These are phyloP conservation scores for Drosophila tripunctata DNA, from an alignment of 2,888 invertebrate species.

Conservation along the genomic window DNA sequence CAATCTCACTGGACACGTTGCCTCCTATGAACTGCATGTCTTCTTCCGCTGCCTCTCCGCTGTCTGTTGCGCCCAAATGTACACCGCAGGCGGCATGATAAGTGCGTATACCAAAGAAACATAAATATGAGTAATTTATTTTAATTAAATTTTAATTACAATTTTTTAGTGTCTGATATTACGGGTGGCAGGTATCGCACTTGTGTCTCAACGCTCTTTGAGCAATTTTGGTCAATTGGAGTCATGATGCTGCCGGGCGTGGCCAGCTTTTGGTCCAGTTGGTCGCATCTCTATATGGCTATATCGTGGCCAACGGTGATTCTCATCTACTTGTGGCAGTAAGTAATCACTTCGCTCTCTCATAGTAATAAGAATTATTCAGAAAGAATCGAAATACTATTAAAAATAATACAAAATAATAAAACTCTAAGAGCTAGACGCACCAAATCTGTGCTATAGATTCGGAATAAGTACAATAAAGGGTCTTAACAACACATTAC, in stretches of 20 bases:
- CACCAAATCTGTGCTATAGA: too few relatives aligned
- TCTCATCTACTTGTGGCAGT: slow-evolving; percentile 84
- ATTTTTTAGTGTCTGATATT: slow-evolving; percentile 83
- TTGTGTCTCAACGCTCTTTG: slow-evolving; percentile 83
- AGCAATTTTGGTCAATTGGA: slow-evolving; percentile 85
- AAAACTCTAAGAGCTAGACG: too few relatives aligned
- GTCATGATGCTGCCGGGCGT: slow-evolving; percentile 85
- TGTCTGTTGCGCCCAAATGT: slow-evolving; percentile 85
- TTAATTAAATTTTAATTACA: neutral
- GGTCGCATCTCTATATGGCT: slow-evolving; percentile 85
- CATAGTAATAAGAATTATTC: too few relatives aligned
- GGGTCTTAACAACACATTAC: too few relatives aligned
- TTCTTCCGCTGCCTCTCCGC: slow-evolving; percentile 85
- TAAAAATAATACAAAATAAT: too few relatives aligned
- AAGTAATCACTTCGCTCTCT: slow-evolving; percentile 42
- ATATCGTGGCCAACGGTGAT: slow-evolving; percentile 85
- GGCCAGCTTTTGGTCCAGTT: slow-evolving; percentile 84
- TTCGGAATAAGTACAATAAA: too few relatives aligned
- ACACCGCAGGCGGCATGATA: slow-evolving; percentile 84
- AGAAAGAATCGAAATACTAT: too few relatives aligned
- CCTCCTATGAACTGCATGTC: slow-evolving; percentile 84
- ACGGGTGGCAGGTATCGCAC: slow-evolving; percentile 84
- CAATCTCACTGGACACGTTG: slow-evolving; percentile 84
- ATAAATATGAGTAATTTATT: neutral
- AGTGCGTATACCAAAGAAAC: slow-evolving; percentile 81